Evolutionary conservation across 2,113 vertebrate genomes (phyloP).

Genomic region (Trichechus manatus): DNA sequence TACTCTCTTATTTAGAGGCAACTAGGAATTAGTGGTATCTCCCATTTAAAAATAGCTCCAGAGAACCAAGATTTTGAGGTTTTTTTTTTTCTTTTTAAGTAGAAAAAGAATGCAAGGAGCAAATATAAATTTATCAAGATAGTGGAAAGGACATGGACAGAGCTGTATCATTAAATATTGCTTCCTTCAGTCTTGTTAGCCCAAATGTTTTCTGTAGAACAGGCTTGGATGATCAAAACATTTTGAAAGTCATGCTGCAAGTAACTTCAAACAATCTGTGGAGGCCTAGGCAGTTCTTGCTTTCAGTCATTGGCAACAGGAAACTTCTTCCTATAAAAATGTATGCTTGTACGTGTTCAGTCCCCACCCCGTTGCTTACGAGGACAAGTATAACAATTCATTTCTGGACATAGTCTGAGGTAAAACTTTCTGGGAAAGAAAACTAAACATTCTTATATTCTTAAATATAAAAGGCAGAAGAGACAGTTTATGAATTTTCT

Average conservation of each 20-base stretch:
- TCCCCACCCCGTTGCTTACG: constrained; percentile 54
- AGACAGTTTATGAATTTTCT: constrained; percentile 50
- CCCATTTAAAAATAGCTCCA: constrained; percentile 68
- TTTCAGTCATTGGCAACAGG: constrained; percentile 69
- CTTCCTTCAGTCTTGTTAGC: constrained; percentile 78
- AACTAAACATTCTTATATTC: constrained; percentile 57
- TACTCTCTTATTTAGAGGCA: constrained; percentile 60
- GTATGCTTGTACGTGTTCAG: constrained; percentile 71
- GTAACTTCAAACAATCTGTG: constrained; percentile 77
- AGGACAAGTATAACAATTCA: constrained; percentile 64
- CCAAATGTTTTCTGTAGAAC: constrained; percentile 78
- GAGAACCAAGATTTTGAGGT: neutral
- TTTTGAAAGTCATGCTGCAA: constrained; percentile 82
- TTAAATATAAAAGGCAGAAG: constrained; percentile 57
- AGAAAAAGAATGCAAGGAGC: constrained; percentile 11
- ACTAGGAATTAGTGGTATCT: constrained; percentile 61
- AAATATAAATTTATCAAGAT: constrained; percentile 79
- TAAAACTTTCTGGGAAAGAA: constrained; percentile 59
- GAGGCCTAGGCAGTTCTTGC: constrained; percentile 70
- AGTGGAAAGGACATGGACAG: constrained; percentile 71
- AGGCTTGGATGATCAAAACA: constrained; percentile 77
- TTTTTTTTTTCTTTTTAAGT: neutral
- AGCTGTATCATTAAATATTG: constrained; percentile 79
- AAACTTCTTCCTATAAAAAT: constrained; percentile 68
- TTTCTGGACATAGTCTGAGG: constrained; percentile 71